These are phyloP conservation scores for Eulemur rufifrons DNA, from an alignment of 2,113 vertebrate species.

Conservation along the genomic window DNA sequence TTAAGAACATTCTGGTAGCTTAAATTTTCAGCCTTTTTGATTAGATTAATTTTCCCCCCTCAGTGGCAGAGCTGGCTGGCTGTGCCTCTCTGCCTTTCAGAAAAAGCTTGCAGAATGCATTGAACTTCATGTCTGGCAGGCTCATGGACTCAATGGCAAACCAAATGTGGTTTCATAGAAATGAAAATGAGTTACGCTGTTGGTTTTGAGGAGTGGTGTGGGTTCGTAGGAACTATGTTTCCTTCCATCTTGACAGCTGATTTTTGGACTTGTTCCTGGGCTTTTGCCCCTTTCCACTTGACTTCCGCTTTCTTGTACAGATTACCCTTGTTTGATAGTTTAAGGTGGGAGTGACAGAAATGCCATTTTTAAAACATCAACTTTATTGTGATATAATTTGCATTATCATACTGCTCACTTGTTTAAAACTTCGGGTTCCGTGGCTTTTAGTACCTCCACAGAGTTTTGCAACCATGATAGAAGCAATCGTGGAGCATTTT, in stretches of 20 bases:
- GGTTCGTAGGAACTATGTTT: constrained; percentile 17
- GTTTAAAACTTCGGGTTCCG: background rate
- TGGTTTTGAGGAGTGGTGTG: constrained; percentile 28
- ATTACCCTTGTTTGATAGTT: background rate
- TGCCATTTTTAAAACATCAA: constrained; percentile 1
- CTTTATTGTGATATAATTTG: constrained; percentile 13
- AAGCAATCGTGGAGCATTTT: constrained; percentile 1
- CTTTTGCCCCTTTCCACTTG: constrained; percentile 13
- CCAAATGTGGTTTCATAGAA: constrained; percentile 32
- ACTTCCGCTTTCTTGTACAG: constrained; percentile 1
- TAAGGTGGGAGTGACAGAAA: background rate
- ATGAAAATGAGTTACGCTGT: background rate
- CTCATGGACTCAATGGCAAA: constrained; percentile 3
- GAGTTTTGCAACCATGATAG: background rate
- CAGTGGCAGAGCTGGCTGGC: background rate
- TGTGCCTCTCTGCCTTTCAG: background rate
- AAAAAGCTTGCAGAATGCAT: background rate
- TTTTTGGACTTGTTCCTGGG: constrained; percentile 28
- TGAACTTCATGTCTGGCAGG: background rate
- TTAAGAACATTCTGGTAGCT: background rate
- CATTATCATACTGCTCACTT: background rate
- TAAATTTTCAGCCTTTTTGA: background rate
- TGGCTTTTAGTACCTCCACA: background rate
- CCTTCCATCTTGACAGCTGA: background rate
- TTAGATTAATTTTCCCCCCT: background rate